These are phyloP conservation scores for Octomys mimax DNA, from an alignment of 2,797 vertebrate species.

Conservation along the genomic window DNA sequence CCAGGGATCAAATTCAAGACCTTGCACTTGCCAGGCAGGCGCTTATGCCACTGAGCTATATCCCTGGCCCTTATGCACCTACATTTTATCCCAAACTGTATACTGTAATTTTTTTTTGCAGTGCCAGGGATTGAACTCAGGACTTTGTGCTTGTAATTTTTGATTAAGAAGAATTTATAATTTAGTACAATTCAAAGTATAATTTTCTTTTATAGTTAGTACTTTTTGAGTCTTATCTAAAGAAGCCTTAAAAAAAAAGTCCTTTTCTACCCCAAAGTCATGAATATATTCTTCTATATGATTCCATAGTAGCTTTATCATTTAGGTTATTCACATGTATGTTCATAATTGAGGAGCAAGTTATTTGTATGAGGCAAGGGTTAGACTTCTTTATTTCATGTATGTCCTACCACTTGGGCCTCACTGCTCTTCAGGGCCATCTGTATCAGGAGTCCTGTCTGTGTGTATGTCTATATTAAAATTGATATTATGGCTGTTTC, in stretches of 20 bases:
- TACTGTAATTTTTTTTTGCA: neutral
- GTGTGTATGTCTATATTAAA: neutral
- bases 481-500: neutral
- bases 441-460: neutral
- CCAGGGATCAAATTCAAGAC: too few species aligned
- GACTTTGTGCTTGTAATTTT: neutral
- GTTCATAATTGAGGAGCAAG: constrained; percentile 18
- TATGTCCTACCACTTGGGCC: neutral
- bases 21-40: too few species aligned
- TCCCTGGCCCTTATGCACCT: neutral
- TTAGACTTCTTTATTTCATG: neutral
- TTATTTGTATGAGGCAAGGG: constrained; percentile 51
- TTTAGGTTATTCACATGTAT: constrained; percentile 44
- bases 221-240: constrained; percentile 49
- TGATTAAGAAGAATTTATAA: neutral
- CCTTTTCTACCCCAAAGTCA: constrained; percentile 32
- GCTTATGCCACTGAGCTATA: too few species aligned
- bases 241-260: neutral
- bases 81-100: neutral
- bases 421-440: neutral
- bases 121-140: too few species aligned
- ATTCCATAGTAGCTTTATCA: constrained; percentile 10
- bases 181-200: neutral
- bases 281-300: constrained; percentile 1
- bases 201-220: constrained; percentile 40